Evolutionary conservation across 2,888 invertebrate genomes (phyloP), one percentile per base, ranked within the genome.

Genomic region (Caenorhabditis panamensis): DNA sequence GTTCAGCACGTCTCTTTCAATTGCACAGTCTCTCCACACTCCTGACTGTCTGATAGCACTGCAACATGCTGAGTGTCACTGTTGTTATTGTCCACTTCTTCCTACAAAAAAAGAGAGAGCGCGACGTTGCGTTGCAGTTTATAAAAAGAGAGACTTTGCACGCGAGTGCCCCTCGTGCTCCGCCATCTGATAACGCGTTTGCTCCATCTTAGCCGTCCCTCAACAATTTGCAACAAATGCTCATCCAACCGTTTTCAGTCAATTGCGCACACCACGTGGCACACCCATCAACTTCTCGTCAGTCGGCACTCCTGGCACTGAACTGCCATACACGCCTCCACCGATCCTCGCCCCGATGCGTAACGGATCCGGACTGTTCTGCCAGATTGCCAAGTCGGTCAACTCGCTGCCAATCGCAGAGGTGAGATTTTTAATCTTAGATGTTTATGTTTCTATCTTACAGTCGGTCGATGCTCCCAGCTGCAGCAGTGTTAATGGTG

Each of bases 321-420:
- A 64, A 37, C 53, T 94, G 13, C 93, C 94, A 79, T 98, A 95
- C 92, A 97, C 97, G 0, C 97, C 98, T 16, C 95, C 96, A 31
- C 98, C 98, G 0, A 95, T 98, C 90, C 92, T 98, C 68, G 95
- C 96, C 90, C 98, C 98, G 0, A 95, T 95, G 78, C 93, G 98
- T 82, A 94, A 94, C 84, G 96, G 96, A 0, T 93, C 95, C 0
- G 97, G 97, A 0, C 93, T 97, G 2, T 96, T 94, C 90, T 93
- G 94, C 91, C 91, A 80, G 36, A 85, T 85, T 26, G 82, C 78
- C 63, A 86, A 86, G 53, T 58, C 79, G 18, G 69, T 66, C 9
- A 51, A 41, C n/a, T 56, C 56, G n/a, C 18, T 63, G 20, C 54
- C 62, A 47, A 18, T 41, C n/a, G 20, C 62, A 3, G 64, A 73